Evolutionary conservation across 1,140 invertebrate species (phyloP).

Genomic region (Riptortus pedestris): DNA sequence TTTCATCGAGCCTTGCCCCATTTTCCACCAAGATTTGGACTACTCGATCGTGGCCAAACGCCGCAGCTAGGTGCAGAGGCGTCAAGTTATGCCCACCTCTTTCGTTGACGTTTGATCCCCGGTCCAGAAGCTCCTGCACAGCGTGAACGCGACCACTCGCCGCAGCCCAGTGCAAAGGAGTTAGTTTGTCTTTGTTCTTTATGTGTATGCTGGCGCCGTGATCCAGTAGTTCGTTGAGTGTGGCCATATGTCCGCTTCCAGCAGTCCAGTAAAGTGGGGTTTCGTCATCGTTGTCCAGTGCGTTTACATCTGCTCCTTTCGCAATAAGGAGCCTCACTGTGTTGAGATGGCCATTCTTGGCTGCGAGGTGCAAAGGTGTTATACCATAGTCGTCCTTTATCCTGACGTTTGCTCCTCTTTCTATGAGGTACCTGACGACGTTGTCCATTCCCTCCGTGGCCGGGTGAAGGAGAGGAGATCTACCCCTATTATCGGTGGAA

Average conservation of each 20-base stretch:
- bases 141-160: neutral
- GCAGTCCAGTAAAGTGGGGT: slow-evolving; percentile 59
- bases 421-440: slow-evolving; percentile 1
- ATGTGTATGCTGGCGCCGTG: neutral
- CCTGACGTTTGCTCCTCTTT: neutral
- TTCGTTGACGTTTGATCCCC: neutral
- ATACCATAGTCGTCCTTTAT: neutral
- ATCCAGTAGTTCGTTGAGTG: slow-evolving; percentile 41
- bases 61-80: neutral
- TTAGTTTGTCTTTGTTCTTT: neutral
- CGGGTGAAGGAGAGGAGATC: neutral
- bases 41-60: neutral
- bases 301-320: slow-evolving; percentile 20
- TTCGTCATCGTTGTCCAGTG: slow-evolving; percentile 53
- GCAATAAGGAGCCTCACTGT: neutral
- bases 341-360: neutral
- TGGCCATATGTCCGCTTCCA: slow-evolving; percentile 45
- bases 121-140: neutral
- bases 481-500: neutral
- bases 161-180: slow-evolving; percentile 1
- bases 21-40: neutral
- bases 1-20: neutral
- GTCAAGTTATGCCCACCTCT: neutral
- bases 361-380: neutral
- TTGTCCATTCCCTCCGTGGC: neutral